A percentile compares a stretch with the other conserved stretches of the same genome.
Conservation (phyloP, 2,888 invertebrate species). For the Taenaris catops region DNA sequence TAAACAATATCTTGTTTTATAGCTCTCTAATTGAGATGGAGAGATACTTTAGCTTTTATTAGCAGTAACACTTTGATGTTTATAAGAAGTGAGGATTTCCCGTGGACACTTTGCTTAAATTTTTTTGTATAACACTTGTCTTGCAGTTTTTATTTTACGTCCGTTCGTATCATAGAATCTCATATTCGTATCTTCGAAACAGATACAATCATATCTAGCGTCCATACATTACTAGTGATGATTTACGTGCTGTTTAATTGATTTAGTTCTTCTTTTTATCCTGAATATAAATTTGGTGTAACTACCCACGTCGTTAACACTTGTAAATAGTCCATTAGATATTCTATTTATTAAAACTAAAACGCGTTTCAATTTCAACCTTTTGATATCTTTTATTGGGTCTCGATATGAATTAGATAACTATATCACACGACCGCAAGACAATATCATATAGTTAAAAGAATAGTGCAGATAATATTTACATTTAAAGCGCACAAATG, state of each 20-base stretch:
- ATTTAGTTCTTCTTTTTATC: conserved; percentile 1
- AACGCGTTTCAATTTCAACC: conserved; percentile 25
- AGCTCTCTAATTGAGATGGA: too few species aligned
- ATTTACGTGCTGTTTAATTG: conserved; percentile 12
- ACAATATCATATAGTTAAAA: too few species aligned
- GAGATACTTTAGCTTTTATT: too few species aligned
- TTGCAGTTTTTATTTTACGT: neutral
- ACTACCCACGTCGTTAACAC: conserved; percentile 11
- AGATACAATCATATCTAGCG: conserved; percentile 4
- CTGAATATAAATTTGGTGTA: conserved; percentile 3
- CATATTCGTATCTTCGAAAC: neutral
- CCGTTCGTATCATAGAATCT: conserved; percentile 10
- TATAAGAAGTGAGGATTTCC: too few species aligned
- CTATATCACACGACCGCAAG: too few species aligned
- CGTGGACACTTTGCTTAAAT: conserved; percentile 2
- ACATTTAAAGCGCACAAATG: too few species aligned
- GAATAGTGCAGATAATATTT: too few species aligned
- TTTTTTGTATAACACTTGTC: neutral
- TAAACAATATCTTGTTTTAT: too few species aligned
- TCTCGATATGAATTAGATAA: too few species aligned
- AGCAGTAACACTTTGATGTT: too few species aligned
- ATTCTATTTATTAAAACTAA: conserved; percentile 27
- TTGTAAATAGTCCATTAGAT: conserved; percentile 32
- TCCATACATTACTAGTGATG: conserved; percentile 14
- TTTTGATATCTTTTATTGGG: conserved; percentile 30